Base-by-base conservation (phyloP, 2,113 vertebrate genomes). In the Xyrauchen texanus region DNA sequence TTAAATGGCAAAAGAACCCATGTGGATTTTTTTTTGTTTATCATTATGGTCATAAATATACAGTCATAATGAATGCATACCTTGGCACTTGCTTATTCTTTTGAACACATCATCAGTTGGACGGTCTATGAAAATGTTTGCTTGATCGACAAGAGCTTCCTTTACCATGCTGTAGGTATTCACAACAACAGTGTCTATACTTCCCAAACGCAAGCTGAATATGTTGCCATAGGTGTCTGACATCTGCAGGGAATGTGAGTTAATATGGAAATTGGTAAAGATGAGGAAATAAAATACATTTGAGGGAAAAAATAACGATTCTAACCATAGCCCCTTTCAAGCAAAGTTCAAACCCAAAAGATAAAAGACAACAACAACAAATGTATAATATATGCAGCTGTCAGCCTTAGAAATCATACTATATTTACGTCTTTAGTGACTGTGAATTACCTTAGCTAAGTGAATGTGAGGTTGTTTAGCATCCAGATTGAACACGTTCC, bases 71-170 rank as follows among this genome's bases (percentile, higher is more conserved):
- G 11, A 16, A 53, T 46, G 0, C 52, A 12, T 45, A 75, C 84
- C 88, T 88, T 82, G 90, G 87, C 90, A 72, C 64, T 57, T 11
- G n/a, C n/a, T 80, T 57, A 80, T 5, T 44, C 7, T 68, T 10
- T 65, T 11, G 62, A 76, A 67, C 0, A 88, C 0, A 13, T 89
- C 88, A 0, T 63, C 0, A 0, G 60, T 0, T 0, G 90, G 91
- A 0, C 91, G 89, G 3, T 57, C 85, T 0, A 86, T 0, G 46
- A 93, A 88, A 61, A 78, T 72, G 7, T 92, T 84, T 0, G 77
- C 89, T 60, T 90, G 87, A 46, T 85, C 82, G 6, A 87, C 15
- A 0, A 93, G 90, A n/a, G 62, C 88, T 82, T 94, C 90, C 60
- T 91, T 94, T 34, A 90, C 16, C 82, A 91, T 16, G 6, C 58